Evolutionary conservation across 2,113 vertebrate species (phyloP).

Genomic region (Probosciger aterrimus): DNA sequence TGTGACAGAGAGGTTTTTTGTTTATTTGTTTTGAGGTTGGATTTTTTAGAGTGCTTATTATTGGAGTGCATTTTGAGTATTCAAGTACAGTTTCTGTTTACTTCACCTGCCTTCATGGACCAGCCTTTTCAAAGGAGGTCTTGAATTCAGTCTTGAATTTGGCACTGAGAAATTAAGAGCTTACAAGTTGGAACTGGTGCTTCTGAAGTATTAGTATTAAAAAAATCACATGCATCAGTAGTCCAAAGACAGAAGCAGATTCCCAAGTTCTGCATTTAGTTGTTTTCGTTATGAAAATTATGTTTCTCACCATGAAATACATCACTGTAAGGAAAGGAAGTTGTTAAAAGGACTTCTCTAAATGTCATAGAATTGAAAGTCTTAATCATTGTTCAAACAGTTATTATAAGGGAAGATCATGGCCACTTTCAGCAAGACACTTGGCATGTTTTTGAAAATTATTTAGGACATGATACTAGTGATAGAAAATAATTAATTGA

Average conservation of each 20-base stretch:
- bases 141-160: not conserved
- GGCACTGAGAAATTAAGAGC: not conserved
- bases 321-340: not conserved
- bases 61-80: not conserved
- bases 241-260: not conserved
- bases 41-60: not conserved
- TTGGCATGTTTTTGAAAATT: not conserved
- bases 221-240: not conserved
- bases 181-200: rapidly evolving
- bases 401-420: not conserved
- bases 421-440: not conserved
- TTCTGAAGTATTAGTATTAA: not conserved
- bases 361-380: not conserved
- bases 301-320: not conserved
- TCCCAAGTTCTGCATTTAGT: not conserved
- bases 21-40: rapidly evolving
- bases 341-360: not conserved
- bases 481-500: not conserved
- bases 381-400: not conserved
- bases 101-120: not conserved
- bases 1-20: not conserved
- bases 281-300: not conserved
- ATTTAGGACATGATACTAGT: not conserved
- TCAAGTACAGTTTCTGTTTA: not conserved
- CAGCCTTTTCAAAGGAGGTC: not conserved